Percentiles rank a stretch among this genome's conserved stretches.
Conservation (phyloP, 2,888 invertebrate species). For the Drosophila percnosoma region DNA sequence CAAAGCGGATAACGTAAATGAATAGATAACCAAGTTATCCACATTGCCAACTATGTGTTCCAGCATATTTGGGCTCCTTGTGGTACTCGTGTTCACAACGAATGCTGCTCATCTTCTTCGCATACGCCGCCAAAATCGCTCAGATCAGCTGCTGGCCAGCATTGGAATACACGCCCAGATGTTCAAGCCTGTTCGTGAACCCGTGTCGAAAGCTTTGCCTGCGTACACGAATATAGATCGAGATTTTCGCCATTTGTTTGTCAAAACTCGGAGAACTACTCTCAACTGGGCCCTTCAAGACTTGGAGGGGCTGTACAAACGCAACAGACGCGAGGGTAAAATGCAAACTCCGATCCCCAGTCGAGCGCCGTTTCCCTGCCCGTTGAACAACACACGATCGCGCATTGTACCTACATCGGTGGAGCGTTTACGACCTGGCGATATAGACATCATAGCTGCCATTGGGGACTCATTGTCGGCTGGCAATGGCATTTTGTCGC, state of each 20-base stretch:
- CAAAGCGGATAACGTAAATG: no score
- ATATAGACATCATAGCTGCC: slow-evolving; percentile 87
- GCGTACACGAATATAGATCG: slow-evolving; percentile 72
- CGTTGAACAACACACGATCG: slow-evolving; percentile 80
- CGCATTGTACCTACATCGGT: slow-evolving; percentile 85
- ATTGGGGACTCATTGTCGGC: slow-evolving; percentile 88
- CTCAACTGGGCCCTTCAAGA: slow-evolving; percentile 48
- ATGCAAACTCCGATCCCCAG: slow-evolving; percentile 73
- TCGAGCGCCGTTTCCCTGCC: slow-evolving; percentile 83
- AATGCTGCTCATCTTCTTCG: slow-evolving; percentile 20
- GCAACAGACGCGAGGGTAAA: slow-evolving; percentile 67
- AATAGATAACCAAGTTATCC: not conserved
- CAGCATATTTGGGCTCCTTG: slow-evolving; percentile 9
- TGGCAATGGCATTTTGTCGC: slow-evolving; percentile 86
- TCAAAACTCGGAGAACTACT: slow-evolving; percentile 47
- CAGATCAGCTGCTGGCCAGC: slow-evolving; percentile 58
- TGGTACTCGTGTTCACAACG: slow-evolving; percentile 4
- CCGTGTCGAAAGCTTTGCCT: slow-evolving; percentile 46
- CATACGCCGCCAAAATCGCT: slow-evolving; percentile 53
- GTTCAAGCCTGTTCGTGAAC: slow-evolving; percentile 32
- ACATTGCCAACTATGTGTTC: slow-evolving; percentile 14
- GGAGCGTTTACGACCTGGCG: slow-evolving; percentile 86
- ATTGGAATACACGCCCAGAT: slow-evolving; percentile 58
- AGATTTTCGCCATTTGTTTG: slow-evolving; percentile 56
- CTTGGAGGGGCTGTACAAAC: slow-evolving; percentile 41